Evolutionary conservation across 2,888 invertebrate species (phyloP).

Genomic region (Drosophila cognata): DNA sequence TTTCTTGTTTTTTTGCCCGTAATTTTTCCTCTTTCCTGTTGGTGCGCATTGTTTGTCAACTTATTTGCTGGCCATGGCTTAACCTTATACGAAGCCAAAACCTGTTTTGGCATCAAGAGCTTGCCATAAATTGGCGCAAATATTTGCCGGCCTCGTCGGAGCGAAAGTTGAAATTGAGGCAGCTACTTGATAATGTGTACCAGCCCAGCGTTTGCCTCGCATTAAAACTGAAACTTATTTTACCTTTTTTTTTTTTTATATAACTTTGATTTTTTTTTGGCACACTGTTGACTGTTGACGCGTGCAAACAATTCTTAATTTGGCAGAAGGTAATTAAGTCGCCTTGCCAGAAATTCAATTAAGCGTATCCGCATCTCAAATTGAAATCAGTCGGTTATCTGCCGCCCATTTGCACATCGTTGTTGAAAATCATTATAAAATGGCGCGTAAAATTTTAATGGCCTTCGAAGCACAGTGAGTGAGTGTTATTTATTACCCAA

Average conservation of each 20-base stretch:
- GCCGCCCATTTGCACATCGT: conserved; percentile 75
- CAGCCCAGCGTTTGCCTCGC: conserved; percentile 48
- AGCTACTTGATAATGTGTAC: conserved; percentile 57
- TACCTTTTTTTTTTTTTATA: conserved; percentile 16
- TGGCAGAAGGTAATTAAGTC: conserved; percentile 70
- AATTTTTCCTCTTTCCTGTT: conserved; percentile 5
- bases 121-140: conserved; percentile 74
- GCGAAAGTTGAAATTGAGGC: conserved; percentile 8
- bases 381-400: conserved; percentile 68
- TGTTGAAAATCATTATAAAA: conserved; percentile 76
- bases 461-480: conserved; percentile 44
- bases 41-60: conserved; percentile 72
- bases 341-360: conserved; percentile 68
- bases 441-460: conserved; percentile 75
- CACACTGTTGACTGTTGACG: conserved; percentile 5
- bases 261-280: conserved; percentile 45
- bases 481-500: conserved; percentile 55
- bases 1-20: conserved; percentile 10
- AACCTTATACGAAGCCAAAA: conserved; percentile 54
- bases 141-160: conserved; percentile 56
- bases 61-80: conserved; percentile 44
- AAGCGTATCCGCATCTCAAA: conserved; percentile 69
- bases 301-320: conserved; percentile 57
- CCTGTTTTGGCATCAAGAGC: conserved; percentile 54
- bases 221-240: conserved; percentile 54